Conservation (phyloP, 2,113 vertebrate species). For the Vidua chalybeata region DNA sequence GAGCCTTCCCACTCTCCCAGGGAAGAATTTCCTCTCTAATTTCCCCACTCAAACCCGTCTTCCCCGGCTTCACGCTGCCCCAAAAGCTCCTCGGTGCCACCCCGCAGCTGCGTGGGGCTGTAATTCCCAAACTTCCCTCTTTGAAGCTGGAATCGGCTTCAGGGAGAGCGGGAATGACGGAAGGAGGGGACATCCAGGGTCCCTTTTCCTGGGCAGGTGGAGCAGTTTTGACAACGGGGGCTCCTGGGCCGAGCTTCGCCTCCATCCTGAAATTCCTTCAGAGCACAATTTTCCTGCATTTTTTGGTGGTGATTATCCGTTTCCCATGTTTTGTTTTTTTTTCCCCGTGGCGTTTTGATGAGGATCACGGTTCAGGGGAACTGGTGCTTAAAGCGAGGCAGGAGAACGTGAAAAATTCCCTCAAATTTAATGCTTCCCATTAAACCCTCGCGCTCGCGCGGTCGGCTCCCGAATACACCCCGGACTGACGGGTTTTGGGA, state of each 20-base stretch:
- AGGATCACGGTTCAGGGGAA: background rate
- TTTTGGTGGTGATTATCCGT: accelerated
- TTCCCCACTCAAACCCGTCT: accelerated
- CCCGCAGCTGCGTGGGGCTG: background rate
- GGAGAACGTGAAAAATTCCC: background rate
- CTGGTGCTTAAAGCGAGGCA: background rate
- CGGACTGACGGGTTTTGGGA: accelerated
- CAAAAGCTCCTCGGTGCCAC: background rate
- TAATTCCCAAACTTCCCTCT: background rate
- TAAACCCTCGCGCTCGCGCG: accelerated
- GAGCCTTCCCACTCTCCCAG: background rate
- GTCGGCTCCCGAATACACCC: accelerated
- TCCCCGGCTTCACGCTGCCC: background rate
- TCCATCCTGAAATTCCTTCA: background rate
- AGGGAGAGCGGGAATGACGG: background rate
- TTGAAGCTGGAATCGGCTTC: background rate
- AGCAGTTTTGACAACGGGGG: background rate
- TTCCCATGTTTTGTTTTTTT: background rate
- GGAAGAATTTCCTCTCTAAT: background rate
- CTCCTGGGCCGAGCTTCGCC: background rate
- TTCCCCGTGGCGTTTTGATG: accelerated
- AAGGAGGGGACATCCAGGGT: background rate
- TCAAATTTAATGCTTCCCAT: accelerated
- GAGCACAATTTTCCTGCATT: background rate
- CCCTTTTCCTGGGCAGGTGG: background rate